A percentile compares a stretch with the other conserved stretches of the same genome.
These are phyloP conservation scores for Aradophagus sp. DNA, from an alignment of 1,140 invertebrate genomes.

Conservation along the genomic window DNA sequence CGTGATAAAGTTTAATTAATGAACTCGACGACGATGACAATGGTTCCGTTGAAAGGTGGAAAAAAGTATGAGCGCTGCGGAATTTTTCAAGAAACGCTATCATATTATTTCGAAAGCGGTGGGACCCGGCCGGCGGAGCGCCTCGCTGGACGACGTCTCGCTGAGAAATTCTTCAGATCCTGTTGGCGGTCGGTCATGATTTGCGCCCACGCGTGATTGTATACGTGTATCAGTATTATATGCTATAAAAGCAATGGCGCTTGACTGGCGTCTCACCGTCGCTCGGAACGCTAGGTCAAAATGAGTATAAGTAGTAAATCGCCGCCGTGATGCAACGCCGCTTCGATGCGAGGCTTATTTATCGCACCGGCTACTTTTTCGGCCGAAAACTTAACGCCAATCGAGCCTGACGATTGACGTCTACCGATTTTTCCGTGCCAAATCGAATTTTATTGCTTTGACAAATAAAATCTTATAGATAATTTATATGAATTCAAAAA, in stretches of 20 bases:
- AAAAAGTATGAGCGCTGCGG: too few species aligned
- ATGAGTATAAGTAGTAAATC: slow-evolving; percentile 36
- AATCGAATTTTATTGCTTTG: too few species aligned
- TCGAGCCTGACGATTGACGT: too few species aligned
- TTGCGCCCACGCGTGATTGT: slow-evolving; percentile 56
- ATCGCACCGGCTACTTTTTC: too few species aligned
- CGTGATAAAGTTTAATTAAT: too few species aligned
- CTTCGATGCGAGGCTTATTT: not conserved
- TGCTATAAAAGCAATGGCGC: slow-evolving; percentile 44
- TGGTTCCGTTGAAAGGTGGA: too few species aligned
- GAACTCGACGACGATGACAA: too few species aligned
- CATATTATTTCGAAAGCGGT: slow-evolving; percentile 48
- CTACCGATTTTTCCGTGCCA: too few species aligned
- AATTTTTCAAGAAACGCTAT: slow-evolving; percentile 38
- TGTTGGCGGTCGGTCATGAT: slow-evolving; percentile 59
- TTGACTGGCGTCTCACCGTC: slow-evolving; percentile 41
- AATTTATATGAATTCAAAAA: too few species aligned
- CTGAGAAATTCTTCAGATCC: slow-evolving; percentile 54
- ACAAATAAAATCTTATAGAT: too few species aligned
- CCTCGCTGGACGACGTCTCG: slow-evolving; percentile 34
- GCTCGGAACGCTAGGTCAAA: slow-evolving; percentile 35
- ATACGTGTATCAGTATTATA: slow-evolving; percentile 54
- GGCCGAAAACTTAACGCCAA: too few species aligned
- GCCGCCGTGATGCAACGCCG: slow-evolving; percentile 8
- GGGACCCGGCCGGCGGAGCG: slow-evolving; percentile 18